Evolutionary conservation across 1,140 invertebrate genomes (phyloP), one percentile per base, ranked within the genome.

Genomic region (Drosophila miranda): DNA sequence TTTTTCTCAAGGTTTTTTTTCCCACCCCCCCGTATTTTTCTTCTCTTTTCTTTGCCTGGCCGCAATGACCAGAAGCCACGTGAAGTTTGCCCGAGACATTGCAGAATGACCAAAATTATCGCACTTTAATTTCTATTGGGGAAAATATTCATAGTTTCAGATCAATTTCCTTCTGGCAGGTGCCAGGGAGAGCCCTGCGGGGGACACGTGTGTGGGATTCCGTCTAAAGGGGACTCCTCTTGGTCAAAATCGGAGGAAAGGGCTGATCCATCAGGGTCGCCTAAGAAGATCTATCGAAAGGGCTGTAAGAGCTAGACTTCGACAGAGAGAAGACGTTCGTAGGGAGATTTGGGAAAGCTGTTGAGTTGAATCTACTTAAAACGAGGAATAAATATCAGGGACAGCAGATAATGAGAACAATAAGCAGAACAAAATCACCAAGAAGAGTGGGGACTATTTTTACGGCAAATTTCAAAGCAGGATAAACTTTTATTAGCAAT

Each of bases 21-120:
- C 53, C 16, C 16, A 0, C 16, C 16, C 0, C 16, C 16, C 16
- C 67, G 79, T 23, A 48, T 61, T 70, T 77, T 44, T 48, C 59
- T 69, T 73, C 28, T 62, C 49, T 57, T 44, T 62, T 51, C 58
- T 49, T 54, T 70, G 45, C 28, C 45, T 23, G 16, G 46, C 58
- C 55, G 63, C 79, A 83, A 83, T 79, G 75, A 69, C 68, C 56
- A 63, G 80, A 84, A 74, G 63, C 81, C 59, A 75, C 74, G 78
- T 78, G 51, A 87, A 87, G 69, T 76, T 74, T 30, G 23, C 49
- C 26, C 26, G 21, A 56, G 44, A 57, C 58, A 45, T 28, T 72
- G 53, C 66, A 78, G 61, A 78, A 83, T 83, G 80, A 83, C 62
- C 52, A 44, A 57, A 45, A 61, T 61, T 19, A 23, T 16, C 44